Conservation (phyloP, 2,797 vertebrate species). For the Catamblyrhynchus diadema region DNA sequence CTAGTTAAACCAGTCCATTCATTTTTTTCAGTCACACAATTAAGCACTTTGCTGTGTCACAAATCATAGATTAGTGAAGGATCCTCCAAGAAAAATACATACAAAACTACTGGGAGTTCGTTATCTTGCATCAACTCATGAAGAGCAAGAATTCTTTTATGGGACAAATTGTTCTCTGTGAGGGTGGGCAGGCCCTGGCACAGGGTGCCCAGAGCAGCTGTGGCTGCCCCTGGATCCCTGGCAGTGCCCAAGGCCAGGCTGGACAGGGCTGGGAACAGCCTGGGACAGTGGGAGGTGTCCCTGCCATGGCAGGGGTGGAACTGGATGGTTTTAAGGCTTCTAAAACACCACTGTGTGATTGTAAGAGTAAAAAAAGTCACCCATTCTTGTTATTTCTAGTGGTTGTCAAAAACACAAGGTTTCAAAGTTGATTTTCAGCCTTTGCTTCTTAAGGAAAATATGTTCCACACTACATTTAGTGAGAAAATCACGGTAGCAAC, state of each 20-base stretch:
- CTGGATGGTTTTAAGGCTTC: accelerated
- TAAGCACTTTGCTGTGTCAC: neutral
- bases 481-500: accelerated
- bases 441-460: neutral
- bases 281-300: neutral
- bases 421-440: neutral
- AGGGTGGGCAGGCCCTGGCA: neutral
- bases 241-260: accelerated
- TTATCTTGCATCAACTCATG: accelerated
- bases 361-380: neutral
- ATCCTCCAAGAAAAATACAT: neutral
- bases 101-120: neutral
- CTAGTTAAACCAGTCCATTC: neutral
- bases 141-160: neutral
- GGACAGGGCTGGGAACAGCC: neutral
- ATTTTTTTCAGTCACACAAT: neutral
- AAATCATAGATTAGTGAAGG: neutral
- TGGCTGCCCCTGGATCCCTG: neutral
- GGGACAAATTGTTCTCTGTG: accelerated
- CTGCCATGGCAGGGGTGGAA: neutral
- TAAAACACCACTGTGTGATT: neutral
- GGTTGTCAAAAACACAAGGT: neutral
- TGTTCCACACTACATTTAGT: accelerated
- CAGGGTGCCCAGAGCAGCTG: neutral
- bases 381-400: neutral